Evolutionary conservation across 2,113 vertebrate genomes (phyloP), one percentile per base, ranked within the genome.

Genomic region (Hipposideros armiger): DNA sequence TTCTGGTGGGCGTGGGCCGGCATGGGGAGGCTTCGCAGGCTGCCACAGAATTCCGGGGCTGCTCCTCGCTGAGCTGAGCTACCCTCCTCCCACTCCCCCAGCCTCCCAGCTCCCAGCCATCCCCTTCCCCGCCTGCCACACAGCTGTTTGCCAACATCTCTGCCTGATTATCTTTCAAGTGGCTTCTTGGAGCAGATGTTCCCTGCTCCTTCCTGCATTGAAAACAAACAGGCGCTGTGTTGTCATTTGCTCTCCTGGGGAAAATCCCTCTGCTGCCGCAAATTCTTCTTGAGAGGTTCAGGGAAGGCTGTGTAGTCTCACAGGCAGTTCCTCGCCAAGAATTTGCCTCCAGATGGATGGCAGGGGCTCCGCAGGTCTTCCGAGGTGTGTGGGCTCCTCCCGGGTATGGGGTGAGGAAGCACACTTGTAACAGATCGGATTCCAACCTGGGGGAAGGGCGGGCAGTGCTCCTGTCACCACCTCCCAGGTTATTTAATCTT

Each of bases 91-190:
- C 7, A 16, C 30, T 16, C 50, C 26, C 42, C 24, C 11, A 9
- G 24, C 80, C 56, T 45, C 58, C 20, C 42, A 7, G 45, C 91
- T 90, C 77, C 80, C 1, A 4, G 52, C 87, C 20, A 1, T 74
- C 85, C 80, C 82, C 78, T 76, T 64, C 92, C 56, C 95, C 7
- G 81, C 87, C 95, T 94, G 97, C 92, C 69, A 32, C 95, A 96
- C 97, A 97, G 97, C 95, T 98, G 97, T 97, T 98, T 96, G 96
- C 95, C 97, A 96, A 93, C 94, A 94, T 76, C 45, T 8, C 54
- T 52, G 96, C 92, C 92, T 97, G 96, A 97, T 98, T 97, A 96
- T 98, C 94, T 98, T 98, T 98, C 98, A 98, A 98, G 97, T 96
- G 96, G 96, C 90, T 98, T 96, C 96, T 97, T 64, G 54, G 96